A percentile compares a stretch with the other conserved stretches of the same genome.
phyloP scores from a whole-genome alignment of 2,888 invertebrate genomes.

The Nomada flava region DNA sequence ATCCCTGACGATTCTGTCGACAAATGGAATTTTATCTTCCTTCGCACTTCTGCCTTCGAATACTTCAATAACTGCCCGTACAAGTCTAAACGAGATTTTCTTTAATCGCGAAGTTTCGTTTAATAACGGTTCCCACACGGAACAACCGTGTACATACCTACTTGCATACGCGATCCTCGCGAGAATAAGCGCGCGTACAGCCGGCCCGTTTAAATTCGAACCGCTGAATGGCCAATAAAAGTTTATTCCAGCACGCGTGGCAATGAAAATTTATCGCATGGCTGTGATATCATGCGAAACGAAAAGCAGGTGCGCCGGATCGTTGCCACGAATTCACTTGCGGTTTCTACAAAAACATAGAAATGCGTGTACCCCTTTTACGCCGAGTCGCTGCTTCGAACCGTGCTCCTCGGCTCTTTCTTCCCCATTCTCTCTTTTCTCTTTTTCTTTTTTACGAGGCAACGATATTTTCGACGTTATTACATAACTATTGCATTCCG shows the following conservation, averaged over 20 bases:
- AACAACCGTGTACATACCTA: neutral
- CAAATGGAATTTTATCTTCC: neutral
- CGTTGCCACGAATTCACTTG: slow-evolving; percentile 56
- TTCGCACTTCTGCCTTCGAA: neutral
- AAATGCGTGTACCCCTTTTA: slow-evolving; percentile 44
- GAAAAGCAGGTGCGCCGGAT: slow-evolving; percentile 59
- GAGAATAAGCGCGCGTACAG: slow-evolving; percentile 5
- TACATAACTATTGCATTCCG: slow-evolving; percentile 20
- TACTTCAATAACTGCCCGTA: neutral
- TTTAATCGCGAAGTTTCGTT: slow-evolving; percentile 12
- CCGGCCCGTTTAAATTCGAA: slow-evolving; percentile 41
- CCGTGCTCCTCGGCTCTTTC: slow-evolving; percentile 16
- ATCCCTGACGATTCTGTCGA: neutral
- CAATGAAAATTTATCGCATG: slow-evolving; percentile 65
- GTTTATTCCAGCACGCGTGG: slow-evolving; percentile 57
- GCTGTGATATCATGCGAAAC: slow-evolving; percentile 66
- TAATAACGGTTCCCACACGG: neutral
- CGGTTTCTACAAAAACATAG: slow-evolving; percentile 49
- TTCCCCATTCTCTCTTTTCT: neutral
- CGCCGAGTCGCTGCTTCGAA: slow-evolving; percentile 12
- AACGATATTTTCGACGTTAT: slow-evolving; percentile 40
- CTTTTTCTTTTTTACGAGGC: neutral
- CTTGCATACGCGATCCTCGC: neutral
- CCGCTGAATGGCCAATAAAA: slow-evolving; percentile 50
- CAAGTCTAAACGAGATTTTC: slow-evolving; percentile 17